These are phyloP conservation scores for Potorous gilbertii DNA, from an alignment of 2,797 vertebrate genomes.

Conservation along the genomic window DNA sequence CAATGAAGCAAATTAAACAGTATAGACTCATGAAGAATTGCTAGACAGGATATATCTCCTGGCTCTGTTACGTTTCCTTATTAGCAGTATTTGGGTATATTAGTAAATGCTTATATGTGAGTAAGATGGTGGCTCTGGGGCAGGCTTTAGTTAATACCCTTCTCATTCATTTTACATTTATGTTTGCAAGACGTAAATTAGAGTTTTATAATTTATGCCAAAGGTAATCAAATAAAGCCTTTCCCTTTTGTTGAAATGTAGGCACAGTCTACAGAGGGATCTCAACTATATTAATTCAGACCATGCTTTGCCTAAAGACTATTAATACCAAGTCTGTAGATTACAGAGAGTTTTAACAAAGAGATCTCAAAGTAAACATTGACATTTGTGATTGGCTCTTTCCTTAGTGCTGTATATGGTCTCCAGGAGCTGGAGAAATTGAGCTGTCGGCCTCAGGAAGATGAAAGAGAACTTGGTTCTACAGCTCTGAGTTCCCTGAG, in stretches of 20 bases:
- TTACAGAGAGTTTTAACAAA: conserved; percentile 74
- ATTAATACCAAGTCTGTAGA: conserved; percentile 70
- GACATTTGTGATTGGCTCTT: conserved; percentile 76
- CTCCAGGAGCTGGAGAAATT: conserved; percentile 79
- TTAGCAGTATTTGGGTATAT: neutral
- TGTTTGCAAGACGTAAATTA: neutral
- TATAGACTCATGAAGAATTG: neutral
- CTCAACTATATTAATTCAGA: conserved; percentile 51
- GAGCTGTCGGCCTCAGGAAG: conserved; percentile 83
- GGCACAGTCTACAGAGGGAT: conserved; percentile 58
- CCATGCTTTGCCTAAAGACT: conserved; percentile 71
- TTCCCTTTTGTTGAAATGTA: conserved; percentile 23
- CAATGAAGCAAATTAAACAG: neutral
- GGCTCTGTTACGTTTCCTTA: neutral
- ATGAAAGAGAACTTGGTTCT: conserved; percentile 84
- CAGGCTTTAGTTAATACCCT: neutral
- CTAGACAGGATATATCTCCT: neutral
- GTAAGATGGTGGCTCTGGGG: neutral
- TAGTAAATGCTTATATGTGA: neutral
- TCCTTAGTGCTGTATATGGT: conserved; percentile 60
- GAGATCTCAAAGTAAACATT: conserved; percentile 69
- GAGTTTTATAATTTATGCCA: conserved; percentile 35
- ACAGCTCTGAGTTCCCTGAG: conserved; percentile 69
- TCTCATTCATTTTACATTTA: neutral
- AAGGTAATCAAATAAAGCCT: conserved; percentile 20